phyloP scores from a whole-genome alignment of 2,797 vertebrate species.

The Ctenopoma multispine region DNA sequence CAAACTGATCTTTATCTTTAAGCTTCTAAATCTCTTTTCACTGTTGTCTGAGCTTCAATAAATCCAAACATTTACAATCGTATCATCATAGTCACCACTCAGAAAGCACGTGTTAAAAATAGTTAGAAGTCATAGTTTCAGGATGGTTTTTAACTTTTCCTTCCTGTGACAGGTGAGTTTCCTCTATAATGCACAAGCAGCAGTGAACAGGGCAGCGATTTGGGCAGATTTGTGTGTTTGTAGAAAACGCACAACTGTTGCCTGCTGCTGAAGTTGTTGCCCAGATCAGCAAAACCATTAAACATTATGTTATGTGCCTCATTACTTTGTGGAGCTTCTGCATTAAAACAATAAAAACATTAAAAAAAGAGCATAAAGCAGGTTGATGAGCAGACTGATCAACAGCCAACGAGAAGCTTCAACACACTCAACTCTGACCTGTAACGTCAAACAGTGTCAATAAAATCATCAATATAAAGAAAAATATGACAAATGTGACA shows the following conservation, averaged over 20 bases:
- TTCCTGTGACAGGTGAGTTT: too few species aligned
- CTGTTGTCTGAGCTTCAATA: background rate
- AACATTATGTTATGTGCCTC: constrained; percentile 48
- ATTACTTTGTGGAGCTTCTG: constrained; percentile 34
- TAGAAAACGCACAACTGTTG: too few species aligned
- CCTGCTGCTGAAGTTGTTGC: background rate
- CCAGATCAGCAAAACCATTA: background rate
- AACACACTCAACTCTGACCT: constrained; percentile 8
- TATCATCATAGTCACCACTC: constrained; percentile 1
- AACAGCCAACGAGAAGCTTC: constrained; percentile 63
- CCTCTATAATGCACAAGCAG: background rate
- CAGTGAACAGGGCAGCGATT: background rate
- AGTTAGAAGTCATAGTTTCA: background rate
- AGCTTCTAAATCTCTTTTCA: background rate
- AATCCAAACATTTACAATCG: constrained; percentile 48
- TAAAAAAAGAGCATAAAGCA: constrained; percentile 19
- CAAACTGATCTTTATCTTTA: background rate
- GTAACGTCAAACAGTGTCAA: constrained; percentile 8
- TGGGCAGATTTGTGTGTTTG: constrained; percentile 9
- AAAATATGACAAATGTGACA: background rate
- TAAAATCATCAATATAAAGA: constrained; percentile 6
- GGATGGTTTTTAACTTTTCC: background rate
- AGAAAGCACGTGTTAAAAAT: constrained; percentile 4
- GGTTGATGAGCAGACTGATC: constrained; percentile 62
- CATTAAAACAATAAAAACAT: constrained; percentile 9